Evolutionary conservation across 2,888 invertebrate genomes (phyloP).

Genomic region (Stenchaetothrips biformis): DNA sequence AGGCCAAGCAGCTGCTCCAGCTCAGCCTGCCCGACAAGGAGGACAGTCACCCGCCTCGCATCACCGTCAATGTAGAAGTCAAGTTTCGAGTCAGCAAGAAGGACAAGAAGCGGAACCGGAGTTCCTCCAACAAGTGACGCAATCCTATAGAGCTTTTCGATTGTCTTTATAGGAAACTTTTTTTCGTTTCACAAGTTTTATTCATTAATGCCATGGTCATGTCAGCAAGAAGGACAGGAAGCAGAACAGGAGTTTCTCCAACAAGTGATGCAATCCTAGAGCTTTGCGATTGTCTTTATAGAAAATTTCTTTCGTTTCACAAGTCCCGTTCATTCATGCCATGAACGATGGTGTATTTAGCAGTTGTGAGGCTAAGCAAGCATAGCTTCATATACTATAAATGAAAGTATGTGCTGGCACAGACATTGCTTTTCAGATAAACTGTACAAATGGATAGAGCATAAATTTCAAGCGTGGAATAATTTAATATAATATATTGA

Average conservation of each 20-base stretch:
- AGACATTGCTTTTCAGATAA: not conserved
- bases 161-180: too few species aligned
- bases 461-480: not conserved
- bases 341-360: not conserved
- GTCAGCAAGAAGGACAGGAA: not conserved
- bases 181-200: too few species aligned
- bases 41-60: not conserved
- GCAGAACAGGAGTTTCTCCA: not conserved
- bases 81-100: not conserved
- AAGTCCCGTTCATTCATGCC: too few species aligned
- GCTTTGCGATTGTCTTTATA: too few species aligned
- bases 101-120: not conserved
- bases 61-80: not conserved
- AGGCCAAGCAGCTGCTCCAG: conserved; percentile 35
- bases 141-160: too few species aligned
- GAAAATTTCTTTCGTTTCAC: too few species aligned
- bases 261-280: not conserved
- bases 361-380: not conserved
- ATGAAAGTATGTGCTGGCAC: conserved; percentile 1
- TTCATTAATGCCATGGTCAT: too few species aligned
- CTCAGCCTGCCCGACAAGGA: too few species aligned
- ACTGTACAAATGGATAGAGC: not conserved
- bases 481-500: conserved; percentile 19
- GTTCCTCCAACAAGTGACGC: too few species aligned
- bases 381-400: not conserved